Evolutionary conservation across 2,888 invertebrate genomes (phyloP).

Genomic region (Dorcus hopei): DNA sequence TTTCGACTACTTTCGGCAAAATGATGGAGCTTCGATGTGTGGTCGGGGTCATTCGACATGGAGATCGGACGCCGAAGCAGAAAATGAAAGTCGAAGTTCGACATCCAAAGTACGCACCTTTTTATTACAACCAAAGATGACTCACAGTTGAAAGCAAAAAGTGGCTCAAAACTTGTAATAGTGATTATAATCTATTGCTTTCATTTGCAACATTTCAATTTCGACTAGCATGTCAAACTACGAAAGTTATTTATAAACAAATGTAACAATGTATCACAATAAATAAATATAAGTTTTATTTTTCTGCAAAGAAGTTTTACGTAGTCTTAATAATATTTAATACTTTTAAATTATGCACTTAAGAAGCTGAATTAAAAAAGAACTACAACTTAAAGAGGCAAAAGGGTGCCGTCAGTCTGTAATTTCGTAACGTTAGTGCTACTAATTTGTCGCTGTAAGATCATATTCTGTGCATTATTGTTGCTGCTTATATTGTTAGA

Average conservation of each 20-base stretch:
- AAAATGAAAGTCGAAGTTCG: conserved; percentile 99
- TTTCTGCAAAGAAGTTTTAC: too few relatives aligned
- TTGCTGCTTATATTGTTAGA: conserved; percentile 2
- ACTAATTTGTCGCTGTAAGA: conserved; percentile 12
- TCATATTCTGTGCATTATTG: conserved; percentile 4
- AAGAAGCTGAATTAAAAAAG: too few relatives aligned
- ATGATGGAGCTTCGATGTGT: conserved; percentile 93
- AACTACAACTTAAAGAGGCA: conserved; percentile 9
- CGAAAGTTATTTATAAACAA: too few relatives aligned
- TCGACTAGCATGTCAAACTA: too few relatives aligned
- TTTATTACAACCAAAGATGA: background rate
- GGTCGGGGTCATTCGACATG: conserved; percentile 95
- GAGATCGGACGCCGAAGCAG: conserved; percentile 98
- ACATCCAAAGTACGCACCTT: conserved; percentile 77
- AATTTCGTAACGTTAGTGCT: conserved; percentile 11
- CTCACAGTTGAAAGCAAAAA: too few relatives aligned
- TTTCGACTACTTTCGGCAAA: conserved; percentile 98
- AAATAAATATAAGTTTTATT: too few relatives aligned
- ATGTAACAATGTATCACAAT: too few relatives aligned
- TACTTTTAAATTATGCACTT: too few relatives aligned
- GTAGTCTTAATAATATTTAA: too few relatives aligned
- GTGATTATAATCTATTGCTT: too few relatives aligned
- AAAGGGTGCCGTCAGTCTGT: conserved; percentile 15
- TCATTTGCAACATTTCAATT: too few relatives aligned
- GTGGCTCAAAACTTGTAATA: too few relatives aligned